These are phyloP conservation scores for Gymnarchus niloticus DNA, from an alignment of 2,113 vertebrate genomes.

Conservation along the genomic window DNA sequence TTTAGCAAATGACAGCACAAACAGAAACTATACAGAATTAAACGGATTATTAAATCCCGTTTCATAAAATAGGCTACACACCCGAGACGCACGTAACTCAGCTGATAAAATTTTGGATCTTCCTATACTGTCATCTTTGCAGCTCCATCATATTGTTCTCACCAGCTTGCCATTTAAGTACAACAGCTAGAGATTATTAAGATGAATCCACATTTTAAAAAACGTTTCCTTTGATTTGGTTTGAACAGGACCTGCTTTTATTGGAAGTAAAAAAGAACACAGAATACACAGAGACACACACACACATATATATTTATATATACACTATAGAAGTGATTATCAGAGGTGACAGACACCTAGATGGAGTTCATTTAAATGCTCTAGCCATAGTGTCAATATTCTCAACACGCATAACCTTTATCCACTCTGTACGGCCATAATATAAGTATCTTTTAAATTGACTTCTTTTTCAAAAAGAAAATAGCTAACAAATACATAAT, in stretches of 20 bases:
- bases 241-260: not conserved
- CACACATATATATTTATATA: too few species aligned
- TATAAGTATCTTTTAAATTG: not conserved
- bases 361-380: not conserved
- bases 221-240: not conserved
- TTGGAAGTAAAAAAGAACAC: not conserved
- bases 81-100: not conserved
- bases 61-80: not conserved
- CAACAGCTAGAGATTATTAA: not conserved
- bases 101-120: not conserved
- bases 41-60: not conserved
- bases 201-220: not conserved
- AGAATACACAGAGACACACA: too few species aligned
- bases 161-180: too few species aligned
- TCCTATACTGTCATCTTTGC: not conserved
- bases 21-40: not conserved
- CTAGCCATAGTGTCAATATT: not conserved
- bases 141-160: not conserved
- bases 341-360: not conserved
- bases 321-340: not conserved
- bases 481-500: too few species aligned
- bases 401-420: not conserved
- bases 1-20: not conserved
- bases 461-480: not conserved
- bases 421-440: not conserved